Evolutionary conservation across 2,113 vertebrate genomes (phyloP).

Genomic region (Labeo rohita): DNA sequence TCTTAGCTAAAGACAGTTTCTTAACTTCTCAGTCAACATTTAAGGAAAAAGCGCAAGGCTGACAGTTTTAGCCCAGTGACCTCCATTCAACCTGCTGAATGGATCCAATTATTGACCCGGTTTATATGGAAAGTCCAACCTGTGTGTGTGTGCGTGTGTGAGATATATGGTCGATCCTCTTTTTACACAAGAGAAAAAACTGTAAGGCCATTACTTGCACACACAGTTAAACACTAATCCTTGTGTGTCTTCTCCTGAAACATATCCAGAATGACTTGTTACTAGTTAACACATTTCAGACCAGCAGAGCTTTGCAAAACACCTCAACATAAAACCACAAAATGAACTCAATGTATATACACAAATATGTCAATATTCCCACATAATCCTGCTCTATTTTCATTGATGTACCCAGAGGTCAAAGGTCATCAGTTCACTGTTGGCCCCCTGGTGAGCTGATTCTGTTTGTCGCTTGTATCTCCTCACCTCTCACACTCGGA

Average conservation of each 20-base stretch:
- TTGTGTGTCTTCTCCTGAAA: neutral
- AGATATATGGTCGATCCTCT: neutral
- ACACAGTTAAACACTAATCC: slow-evolving; percentile 15
- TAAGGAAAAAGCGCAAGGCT: neutral
- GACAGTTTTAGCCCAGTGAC: neutral
- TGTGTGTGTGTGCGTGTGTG: neutral
- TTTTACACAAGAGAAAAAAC: slow-evolving; percentile 3
- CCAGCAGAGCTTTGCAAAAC: neutral
- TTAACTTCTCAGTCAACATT: neutral
- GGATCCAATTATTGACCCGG: neutral
- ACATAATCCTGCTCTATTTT: neutral
- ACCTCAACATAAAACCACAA: neutral
- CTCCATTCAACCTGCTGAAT: neutral
- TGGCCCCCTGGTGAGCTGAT: neutral
- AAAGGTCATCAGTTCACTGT: neutral
- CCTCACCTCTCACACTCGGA: neutral
- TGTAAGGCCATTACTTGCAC: neutral
- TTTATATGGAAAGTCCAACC: neutral
- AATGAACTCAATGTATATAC: neutral
- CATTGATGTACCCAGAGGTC: neutral
- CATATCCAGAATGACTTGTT: neutral
- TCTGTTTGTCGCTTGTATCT: neutral
- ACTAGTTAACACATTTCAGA: neutral
- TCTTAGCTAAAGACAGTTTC: no score
- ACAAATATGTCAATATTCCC: neutral